These are phyloP conservation scores for Tiphia femorata DNA, from an alignment of 2,888 invertebrate species.

Conservation along the genomic window DNA sequence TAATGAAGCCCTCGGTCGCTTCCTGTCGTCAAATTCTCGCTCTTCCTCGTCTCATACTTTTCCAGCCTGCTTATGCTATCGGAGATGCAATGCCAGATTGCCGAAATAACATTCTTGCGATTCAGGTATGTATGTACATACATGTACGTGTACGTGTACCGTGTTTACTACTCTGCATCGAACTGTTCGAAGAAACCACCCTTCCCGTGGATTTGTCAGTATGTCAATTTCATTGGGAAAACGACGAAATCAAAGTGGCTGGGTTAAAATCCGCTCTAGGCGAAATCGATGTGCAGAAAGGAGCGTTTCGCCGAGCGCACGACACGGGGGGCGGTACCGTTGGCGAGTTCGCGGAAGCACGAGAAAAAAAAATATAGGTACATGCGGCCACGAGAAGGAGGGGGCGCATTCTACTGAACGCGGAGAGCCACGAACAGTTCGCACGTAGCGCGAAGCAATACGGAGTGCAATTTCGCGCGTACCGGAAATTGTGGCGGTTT, in stretches of 20 bases:
- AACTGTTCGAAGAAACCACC: no score
- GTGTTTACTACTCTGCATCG: no score
- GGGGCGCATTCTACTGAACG: not conserved
- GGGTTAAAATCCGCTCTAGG: no score
- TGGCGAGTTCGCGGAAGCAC: slow-evolving; percentile 9
- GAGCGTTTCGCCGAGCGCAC: no score
- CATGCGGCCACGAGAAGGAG: not conserved
- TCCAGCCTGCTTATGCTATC: not conserved
- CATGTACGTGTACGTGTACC: no score
- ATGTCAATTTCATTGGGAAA: no score
- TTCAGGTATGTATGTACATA: no score
- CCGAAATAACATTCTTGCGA: no score
- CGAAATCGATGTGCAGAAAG: no score
- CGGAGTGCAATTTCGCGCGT: slow-evolving; percentile 35
- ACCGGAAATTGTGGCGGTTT: slow-evolving; percentile 43
- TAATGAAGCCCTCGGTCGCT: not conserved
- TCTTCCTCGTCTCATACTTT: not conserved
- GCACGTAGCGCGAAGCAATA: slow-evolving; percentile 12
- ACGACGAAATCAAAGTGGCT: no score
- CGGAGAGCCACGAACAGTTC: slow-evolving; percentile 12
- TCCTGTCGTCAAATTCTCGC: not conserved
- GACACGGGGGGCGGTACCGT: no score
- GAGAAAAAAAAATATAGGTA: not conserved
- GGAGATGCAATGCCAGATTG: not conserved
- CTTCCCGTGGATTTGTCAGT: no score